phyloP scores from a whole-genome alignment of 1,140 invertebrate genomes.

The Asobara japonica region DNA sequence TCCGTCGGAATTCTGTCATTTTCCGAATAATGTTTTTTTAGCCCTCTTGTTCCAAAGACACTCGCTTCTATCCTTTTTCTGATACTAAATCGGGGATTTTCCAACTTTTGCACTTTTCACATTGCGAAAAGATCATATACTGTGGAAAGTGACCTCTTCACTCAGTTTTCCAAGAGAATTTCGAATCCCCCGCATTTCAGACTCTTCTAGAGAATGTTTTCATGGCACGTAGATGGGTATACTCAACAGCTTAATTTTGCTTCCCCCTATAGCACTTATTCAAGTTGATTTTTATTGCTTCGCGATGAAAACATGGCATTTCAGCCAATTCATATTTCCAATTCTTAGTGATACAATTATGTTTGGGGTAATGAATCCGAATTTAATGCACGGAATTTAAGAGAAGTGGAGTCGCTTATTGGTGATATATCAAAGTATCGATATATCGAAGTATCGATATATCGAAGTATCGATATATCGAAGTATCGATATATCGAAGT shows the following conservation, averaged over 20 bases:
- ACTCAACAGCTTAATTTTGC: not conserved
- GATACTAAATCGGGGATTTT: not conserved
- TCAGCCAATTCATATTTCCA: too few species aligned
- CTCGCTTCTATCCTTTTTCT: not conserved
- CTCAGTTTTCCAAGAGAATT: not conserved
- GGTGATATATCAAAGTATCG: too few species aligned
- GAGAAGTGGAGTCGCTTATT: too few species aligned
- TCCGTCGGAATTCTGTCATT: not conserved
- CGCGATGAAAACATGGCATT: not conserved
- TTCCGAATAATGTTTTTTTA: not conserved
- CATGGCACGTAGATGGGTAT: not conserved
- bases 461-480: too few species aligned
- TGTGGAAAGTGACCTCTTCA: not conserved
- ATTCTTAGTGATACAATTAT: too few species aligned
- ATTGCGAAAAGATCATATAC: not conserved
- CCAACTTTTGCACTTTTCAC: not conserved
- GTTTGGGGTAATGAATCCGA: too few species aligned
- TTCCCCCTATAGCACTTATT: not conserved
- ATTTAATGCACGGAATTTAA: too few species aligned
- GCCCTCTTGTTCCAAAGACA: not conserved
- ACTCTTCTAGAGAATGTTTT: not conserved
- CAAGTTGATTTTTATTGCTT: not conserved
- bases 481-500: too few species aligned
- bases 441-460: too few species aligned
- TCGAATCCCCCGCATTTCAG: not conserved